phyloP scores from a whole-genome alignment of 2,888 invertebrate species.

The Panzeria rudis region DNA sequence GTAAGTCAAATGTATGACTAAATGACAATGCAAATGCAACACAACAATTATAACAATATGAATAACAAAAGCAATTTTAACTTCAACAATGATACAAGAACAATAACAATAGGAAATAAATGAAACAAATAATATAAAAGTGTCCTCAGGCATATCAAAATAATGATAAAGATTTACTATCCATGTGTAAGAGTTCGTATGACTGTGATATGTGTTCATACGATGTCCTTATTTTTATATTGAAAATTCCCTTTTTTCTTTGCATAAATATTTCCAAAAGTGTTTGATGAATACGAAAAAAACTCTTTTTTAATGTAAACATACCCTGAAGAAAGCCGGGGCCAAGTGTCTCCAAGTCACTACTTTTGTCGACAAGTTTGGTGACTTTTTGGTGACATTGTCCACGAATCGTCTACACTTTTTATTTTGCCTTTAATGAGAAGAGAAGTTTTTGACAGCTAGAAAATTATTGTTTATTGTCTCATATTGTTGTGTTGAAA shows the following conservation, averaged over 20 bases:
- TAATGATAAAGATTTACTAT: slow-evolving; percentile 24
- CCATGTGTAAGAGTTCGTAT: background rate
- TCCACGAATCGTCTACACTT: too few species aligned
- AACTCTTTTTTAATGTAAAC: too few species aligned
- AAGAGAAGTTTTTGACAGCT: too few species aligned
- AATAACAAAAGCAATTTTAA: slow-evolving; percentile 51
- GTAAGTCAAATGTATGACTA: slow-evolving; percentile 65
- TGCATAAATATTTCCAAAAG: slow-evolving; percentile 2
- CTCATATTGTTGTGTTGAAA: too few species aligned
- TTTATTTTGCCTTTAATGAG: too few species aligned
- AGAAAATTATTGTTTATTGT: too few species aligned
- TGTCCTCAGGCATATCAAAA: slow-evolving; percentile 62
- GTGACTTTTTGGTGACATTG: too few species aligned
- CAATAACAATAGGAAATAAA: slow-evolving; percentile 49
- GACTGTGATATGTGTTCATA: background rate
- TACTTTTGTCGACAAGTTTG: too few species aligned
- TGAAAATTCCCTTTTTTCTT: background rate
- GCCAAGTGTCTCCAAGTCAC: too few species aligned
- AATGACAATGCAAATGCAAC: slow-evolving; percentile 58
- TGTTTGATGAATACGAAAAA: background rate
- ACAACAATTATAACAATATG: slow-evolving; percentile 50
- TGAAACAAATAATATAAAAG: slow-evolving; percentile 56
- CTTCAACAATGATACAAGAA: slow-evolving; percentile 49
- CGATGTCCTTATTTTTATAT: slow-evolving; percentile 15
- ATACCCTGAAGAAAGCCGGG: too few species aligned